Base-by-base conservation (phyloP, 1,140 invertebrate species). In the Macrocentrus cingulum region DNA sequence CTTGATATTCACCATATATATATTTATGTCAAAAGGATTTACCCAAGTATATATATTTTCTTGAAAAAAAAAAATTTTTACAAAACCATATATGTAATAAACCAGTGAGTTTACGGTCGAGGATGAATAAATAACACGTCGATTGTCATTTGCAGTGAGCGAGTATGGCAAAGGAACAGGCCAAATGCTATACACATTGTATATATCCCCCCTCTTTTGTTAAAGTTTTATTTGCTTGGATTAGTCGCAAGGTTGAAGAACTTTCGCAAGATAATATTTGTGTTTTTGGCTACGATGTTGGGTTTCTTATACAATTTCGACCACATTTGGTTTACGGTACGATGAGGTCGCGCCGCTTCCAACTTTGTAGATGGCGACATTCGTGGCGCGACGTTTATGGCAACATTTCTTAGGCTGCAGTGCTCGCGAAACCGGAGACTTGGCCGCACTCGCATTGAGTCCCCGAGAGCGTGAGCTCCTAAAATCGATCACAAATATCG, bases 301-400 rank as follows among this genome's bases (percentile, higher is more conserved):
- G 36, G 16, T 41, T 42, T 23, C 18, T 51, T 51, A 51, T 39
- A 39, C 36, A 39, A 13, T 39, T 39, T 39, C 36, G 36, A 39
- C 37, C 37, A 42, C 37, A 54, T 39, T 54, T 54, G 37, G 20
- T 54, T 54, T 54, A 54, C 22, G 20, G 45, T 56, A 52, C 36
- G 42, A 19, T 55, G 59, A 59, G 59, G 53, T 53, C 41, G 48
- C 46, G 20, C 37, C 15, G 29, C 23, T 37, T 52, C 37, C 49
- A 53, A 56, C 48, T 69, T 69, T 62, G 56, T 66, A 60, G 64
- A 62, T 63, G 60, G 41, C 64, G 59, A 69, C 56, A 62, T 69
- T 69, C 66, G 62, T 56, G 66, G 62, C 52, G 52, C 62, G 67
- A 67, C 66, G 57, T 69, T 69, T 69, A 69, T 63, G 66, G 66